Base-by-base conservation (phyloP, 2,113 vertebrate genomes). In the Meles meles region DNA sequence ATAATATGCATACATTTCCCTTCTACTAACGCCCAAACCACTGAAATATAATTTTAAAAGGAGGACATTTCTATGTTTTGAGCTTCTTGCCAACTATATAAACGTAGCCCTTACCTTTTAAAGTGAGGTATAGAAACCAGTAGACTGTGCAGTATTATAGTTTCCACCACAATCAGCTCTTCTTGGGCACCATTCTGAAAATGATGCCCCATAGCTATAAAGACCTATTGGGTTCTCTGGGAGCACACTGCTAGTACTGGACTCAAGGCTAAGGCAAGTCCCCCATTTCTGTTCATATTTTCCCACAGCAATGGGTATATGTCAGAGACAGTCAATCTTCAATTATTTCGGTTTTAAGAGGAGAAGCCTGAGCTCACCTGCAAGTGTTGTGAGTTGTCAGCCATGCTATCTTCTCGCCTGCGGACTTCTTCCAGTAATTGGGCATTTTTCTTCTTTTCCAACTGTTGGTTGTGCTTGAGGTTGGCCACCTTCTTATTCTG, bases 401-500 rank as follows among this genome's bases (percentile, higher is more conserved):
- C 98, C 97, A 99, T 97, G 74, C 98, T 99, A 83, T 99, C 99
- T 67, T 99, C 99, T 92, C 99, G 97, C n/a, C 99, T 98, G 69
- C 99, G 99, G n/a, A 98, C 98, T 97, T 99, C 99, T 96, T 99
- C 99, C 87, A 99, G 42, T 42, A 99, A 97, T 90, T 99, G 99
- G 9, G 99, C 98, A 83, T 99, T 99, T 98, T 99, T 99, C 98
- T 99, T 99, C 97, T 99, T 99, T 98, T 99, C 99, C 96, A 99
- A 63, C 23, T 99, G 99, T 86, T 99, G 99, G 83, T 98, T 99
- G 98, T 99, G 99, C 98, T 99, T 99, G 98, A 99, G 98, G 97
- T 99, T 99, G 89, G 99, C 99, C 98, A 99, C 99, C 96, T 99
- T 99, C 98, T 99, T 99, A 96, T 98, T 99, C 98, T 99, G 99